phyloP scores from a whole-genome alignment of 2,888 invertebrate species.

The Autographa pulchrina region DNA sequence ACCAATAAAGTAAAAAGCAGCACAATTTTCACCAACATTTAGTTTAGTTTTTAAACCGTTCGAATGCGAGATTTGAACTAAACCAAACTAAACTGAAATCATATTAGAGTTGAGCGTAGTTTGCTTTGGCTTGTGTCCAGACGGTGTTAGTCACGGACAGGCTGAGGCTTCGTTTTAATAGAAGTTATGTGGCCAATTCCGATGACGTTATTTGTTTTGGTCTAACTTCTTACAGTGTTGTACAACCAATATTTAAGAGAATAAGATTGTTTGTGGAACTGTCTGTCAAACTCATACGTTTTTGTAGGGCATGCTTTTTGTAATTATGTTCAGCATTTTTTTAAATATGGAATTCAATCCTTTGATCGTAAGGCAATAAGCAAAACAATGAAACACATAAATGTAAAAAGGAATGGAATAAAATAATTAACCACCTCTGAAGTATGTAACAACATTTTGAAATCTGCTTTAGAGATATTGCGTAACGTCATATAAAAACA shows the following conservation, averaged over 20 bases:
- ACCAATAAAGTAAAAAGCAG: slow-evolving; percentile 38
- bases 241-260: not conserved
- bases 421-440: no score
- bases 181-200: slow-evolving; percentile 55
- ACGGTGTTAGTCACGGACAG: slow-evolving; percentile 69
- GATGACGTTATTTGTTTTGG: slow-evolving; percentile 51
- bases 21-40: slow-evolving; percentile 54
- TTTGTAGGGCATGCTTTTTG: no score
- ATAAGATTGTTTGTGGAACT: not conserved
- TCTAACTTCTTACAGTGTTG: not conserved
- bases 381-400: no score
- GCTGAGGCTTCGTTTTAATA: slow-evolving; percentile 61
- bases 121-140: slow-evolving; percentile 82
- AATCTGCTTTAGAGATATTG: no score
- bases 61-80: slow-evolving; percentile 76
- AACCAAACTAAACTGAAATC: slow-evolving; percentile 81
- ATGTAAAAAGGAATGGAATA: no score
- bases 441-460: no score
- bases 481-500: no score
- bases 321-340: no score
- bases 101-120: slow-evolving; percentile 80
- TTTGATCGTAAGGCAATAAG: no score
- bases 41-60: slow-evolving; percentile 62
- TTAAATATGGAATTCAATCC: no score
- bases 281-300: no score